phyloP scores from a whole-genome alignment of 1,140 invertebrate species.

The Harpegnathos saltator region DNA sequence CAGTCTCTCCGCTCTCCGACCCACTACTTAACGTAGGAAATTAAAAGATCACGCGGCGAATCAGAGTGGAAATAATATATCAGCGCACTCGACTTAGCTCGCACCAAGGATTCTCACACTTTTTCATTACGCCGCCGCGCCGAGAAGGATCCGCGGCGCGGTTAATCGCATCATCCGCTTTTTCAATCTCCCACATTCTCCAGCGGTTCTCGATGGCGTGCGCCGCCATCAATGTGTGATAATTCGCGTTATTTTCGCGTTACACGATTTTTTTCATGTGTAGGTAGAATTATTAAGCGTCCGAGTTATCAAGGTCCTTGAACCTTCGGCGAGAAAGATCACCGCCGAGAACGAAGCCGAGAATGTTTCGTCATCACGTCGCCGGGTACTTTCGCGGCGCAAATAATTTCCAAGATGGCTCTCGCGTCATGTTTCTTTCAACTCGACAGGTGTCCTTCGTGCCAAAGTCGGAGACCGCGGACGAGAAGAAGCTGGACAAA shows the following conservation, averaged over 20 bases:
- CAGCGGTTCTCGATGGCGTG: background rate
- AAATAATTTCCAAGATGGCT: too few relatives aligned
- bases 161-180: background rate
- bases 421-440: background rate
- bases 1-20: slow-evolving; percentile 2
- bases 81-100: slow-evolving; percentile 5
- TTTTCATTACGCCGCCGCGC: slow-evolving; percentile 27
- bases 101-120: background rate
- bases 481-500: slow-evolving; percentile 67
- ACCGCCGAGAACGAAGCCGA: too few relatives aligned
- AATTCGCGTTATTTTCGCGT: too few relatives aligned
- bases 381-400: too few relatives aligned
- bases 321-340: too few relatives aligned
- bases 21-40: slow-evolving; percentile 45
- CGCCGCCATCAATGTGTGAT: background rate
- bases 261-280: too few relatives aligned
- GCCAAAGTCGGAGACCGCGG: slow-evolving; percentile 14
- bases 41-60: slow-evolving; percentile 23
- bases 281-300: too few relatives aligned
- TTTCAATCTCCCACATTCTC: slow-evolving; percentile 3
- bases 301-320: too few relatives aligned
- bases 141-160: slow-evolving; percentile 1
- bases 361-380: too few relatives aligned
- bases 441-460: slow-evolving; percentile 71
- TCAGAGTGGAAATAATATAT: slow-evolving; percentile 45